Evolutionary conservation across 92 coral and sea anemone species (phyloP).

Genomic region (Epizoanthus illoricatus): DNA sequence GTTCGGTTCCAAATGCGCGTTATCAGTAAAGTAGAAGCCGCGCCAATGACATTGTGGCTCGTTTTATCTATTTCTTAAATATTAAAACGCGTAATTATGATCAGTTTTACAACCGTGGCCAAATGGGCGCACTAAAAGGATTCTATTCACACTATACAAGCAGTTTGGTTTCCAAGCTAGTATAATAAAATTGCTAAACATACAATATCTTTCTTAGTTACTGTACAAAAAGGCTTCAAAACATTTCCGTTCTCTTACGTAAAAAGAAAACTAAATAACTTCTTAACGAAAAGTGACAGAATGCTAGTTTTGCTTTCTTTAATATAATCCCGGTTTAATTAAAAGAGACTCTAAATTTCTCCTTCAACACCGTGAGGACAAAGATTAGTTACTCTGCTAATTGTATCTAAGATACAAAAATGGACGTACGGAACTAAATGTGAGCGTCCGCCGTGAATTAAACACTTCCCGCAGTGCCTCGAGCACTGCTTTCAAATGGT

Average conservation of each 20-base stretch:
- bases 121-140: background rate
- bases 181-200: too few species aligned
- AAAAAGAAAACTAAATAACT: background rate
- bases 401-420: background rate
- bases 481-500: background rate
- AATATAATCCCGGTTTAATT: background rate
- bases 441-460: background rate
- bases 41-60: background rate
- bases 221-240: too few species aligned
- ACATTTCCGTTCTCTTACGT: background rate
- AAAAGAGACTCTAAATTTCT: background rate
- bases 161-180: too few species aligned
- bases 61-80: background rate
- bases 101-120: background rate
- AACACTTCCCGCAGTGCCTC: conserved; percentile 4
- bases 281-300: too few species aligned
- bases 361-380: background rate
- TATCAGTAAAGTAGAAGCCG: too few species aligned
- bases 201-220: too few species aligned
- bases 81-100: background rate
- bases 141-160: background rate
- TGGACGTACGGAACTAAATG: background rate
- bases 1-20: background rate
- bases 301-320: background rate
- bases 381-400: background rate